These are phyloP conservation scores for Peromyscus leucopus DNA, from an alignment of 2,113 vertebrate genomes.

Conservation along the genomic window DNA sequence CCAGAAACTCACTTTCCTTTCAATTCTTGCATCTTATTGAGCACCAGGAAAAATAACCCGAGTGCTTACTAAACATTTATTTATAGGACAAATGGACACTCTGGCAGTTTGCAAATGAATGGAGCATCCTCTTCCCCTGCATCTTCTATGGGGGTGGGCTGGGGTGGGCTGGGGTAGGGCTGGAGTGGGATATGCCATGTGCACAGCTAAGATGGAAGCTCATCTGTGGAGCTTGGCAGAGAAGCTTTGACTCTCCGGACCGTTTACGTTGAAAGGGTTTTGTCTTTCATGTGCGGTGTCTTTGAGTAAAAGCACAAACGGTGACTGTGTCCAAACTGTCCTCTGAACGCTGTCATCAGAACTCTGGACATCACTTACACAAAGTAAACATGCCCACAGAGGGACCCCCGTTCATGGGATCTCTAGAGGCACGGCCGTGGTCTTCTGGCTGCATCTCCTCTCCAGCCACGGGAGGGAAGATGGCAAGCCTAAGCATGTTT, in stretches of 20 bases:
- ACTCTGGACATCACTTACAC: neutral
- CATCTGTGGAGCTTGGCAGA: neutral
- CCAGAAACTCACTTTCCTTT: conserved; percentile 55
- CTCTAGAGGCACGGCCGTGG: neutral
- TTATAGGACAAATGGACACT: neutral
- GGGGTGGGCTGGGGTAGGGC: too few species aligned
- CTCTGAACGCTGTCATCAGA: neutral
- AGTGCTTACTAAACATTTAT: conserved; percentile 32
- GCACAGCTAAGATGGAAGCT: neutral
- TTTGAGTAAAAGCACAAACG: neutral
- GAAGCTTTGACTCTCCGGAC: neutral
- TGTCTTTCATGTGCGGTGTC: neutral
- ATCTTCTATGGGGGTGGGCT: neutral
- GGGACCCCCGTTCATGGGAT: neutral
- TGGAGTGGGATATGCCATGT: neutral
- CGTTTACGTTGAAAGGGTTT: conserved; percentile 42
- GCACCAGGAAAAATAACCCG: neutral
- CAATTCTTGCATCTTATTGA: conserved; percentile 19
- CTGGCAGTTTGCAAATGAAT: neutral
- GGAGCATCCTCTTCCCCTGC: neutral
- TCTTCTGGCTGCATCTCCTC: neutral
- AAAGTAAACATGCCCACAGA: neutral
- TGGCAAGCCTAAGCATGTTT: neutral
- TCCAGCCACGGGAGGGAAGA: neutral
- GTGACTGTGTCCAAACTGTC: neutral